Conservation (phyloP, 2,888 invertebrate genomes). For the Pheosia tremula region DNA sequence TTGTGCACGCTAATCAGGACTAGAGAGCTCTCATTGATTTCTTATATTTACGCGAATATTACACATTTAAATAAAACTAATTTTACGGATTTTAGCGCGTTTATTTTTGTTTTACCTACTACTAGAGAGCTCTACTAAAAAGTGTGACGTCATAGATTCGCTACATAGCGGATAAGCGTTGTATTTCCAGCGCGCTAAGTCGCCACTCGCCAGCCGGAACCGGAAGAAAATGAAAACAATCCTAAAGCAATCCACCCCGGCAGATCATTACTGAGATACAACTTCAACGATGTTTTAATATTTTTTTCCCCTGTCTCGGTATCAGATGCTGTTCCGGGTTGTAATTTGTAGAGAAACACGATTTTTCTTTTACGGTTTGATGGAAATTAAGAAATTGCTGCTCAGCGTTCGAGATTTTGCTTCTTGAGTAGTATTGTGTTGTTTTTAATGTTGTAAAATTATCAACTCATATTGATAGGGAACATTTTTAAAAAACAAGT, state of each 20-base stretch:
- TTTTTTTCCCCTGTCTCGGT: conserved; percentile 55
- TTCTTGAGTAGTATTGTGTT: neutral
- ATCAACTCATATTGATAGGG: too few species aligned
- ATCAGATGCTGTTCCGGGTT: conserved; percentile 49
- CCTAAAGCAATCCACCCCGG: conserved; percentile 58
- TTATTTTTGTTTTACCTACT: too few species aligned
- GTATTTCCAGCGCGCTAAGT: conserved; percentile 36
- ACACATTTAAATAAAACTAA: too few species aligned
- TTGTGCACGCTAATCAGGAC: too few species aligned
- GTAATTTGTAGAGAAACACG: conserved; percentile 56
- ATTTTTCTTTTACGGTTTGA: conserved; percentile 51
- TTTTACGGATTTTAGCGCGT: too few species aligned
- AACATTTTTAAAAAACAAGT: too few species aligned
- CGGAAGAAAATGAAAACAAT: conserved; percentile 70
- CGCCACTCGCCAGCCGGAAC: conserved; percentile 31
- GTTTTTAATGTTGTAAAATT: neutral
- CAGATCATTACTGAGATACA: conserved; percentile 69
- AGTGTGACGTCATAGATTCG: too few species aligned
- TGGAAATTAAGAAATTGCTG: conserved; percentile 51
- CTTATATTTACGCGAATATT: too few species aligned
- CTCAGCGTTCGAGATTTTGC: conserved; percentile 24
- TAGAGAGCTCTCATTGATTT: too few species aligned
- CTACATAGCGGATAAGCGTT: conserved; percentile 42
- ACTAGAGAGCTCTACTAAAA: too few species aligned
- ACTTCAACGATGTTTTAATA: conserved; percentile 56